These are phyloP conservation scores for Mustela erminea DNA, from an alignment of 2,797 vertebrate genomes.

Conservation along the genomic window DNA sequence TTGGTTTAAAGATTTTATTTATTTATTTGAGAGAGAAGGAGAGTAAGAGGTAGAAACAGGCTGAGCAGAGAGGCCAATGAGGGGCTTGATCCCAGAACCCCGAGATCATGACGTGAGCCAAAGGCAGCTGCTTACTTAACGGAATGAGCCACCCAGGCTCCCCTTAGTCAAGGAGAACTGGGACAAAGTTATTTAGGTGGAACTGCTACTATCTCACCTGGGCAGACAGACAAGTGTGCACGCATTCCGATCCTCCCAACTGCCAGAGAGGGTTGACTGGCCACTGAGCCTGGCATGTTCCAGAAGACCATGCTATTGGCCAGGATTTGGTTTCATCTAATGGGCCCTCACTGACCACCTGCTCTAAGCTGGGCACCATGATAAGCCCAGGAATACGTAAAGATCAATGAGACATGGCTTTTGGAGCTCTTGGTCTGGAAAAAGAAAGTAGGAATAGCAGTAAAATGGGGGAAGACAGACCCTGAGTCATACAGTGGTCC, in stretches of 20 bases:
- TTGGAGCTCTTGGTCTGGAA: not conserved
- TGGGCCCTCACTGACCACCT: not conserved
- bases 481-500: not conserved
- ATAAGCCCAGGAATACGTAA: not conserved
- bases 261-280: not conserved
- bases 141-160: no score
- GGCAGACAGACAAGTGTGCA: not conserved
- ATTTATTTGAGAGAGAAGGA: not conserved
- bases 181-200: not conserved
- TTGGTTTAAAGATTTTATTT: no score
- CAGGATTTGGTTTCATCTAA: not conserved
- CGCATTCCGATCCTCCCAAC: not conserved
- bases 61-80: no score
- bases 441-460: not conserved
- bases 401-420: not conserved
- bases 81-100: no score
- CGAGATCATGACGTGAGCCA: no score
- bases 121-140: no score
- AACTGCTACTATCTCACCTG: not conserved
- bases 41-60: no score
- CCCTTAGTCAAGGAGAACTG: constrained; percentile 27
- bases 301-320: not conserved
- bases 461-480: not conserved
- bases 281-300: not conserved
- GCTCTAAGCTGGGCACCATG: not conserved